Percentiles rank a stretch among this genome's conserved stretches.
Evolutionary conservation across 2,888 invertebrate species (phyloP).

Genomic region (Aphidoletes aphidimyza): DNA sequence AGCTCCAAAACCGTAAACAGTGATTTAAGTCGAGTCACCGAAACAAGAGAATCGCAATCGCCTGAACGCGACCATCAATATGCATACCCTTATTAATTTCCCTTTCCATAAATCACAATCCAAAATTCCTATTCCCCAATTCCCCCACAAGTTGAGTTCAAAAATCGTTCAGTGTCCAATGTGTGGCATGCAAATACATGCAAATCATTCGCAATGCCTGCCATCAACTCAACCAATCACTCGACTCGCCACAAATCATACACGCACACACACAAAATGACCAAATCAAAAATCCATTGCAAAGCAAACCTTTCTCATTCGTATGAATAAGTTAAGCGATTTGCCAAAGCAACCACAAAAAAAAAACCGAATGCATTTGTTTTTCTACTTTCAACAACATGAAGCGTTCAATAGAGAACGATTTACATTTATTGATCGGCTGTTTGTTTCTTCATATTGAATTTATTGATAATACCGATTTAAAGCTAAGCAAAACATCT

Average conservation of each 20-base stretch:
- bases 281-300: neutral
- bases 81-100: conserved; percentile 57
- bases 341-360: neutral
- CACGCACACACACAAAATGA: conserved; percentile 55
- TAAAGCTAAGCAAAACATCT: neutral
- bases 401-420: neutral
- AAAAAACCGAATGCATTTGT: neutral
- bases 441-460: conserved; percentile 40
- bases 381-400: conserved; percentile 7
- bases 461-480: conserved; percentile 32
- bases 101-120: conserved; percentile 54
- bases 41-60: conserved; percentile 63
- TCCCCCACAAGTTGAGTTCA: neutral
- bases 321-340: neutral
- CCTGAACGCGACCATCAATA: conserved; percentile 62
- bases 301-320: neutral
- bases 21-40: conserved; percentile 67
- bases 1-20: conserved; percentile 71
- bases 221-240: conserved; percentile 13
- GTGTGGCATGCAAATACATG: conserved; percentile 38
- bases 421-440: neutral
- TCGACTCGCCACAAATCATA: conserved; percentile 16
- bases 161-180: conserved; percentile 18
- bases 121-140: neutral
- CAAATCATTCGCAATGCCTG: conserved; percentile 41